Percentiles rank a stretch among this genome's conserved stretches.
phyloP scores from a whole-genome alignment of 2,888 invertebrate genomes.

The Erpobdella octoculata region DNA sequence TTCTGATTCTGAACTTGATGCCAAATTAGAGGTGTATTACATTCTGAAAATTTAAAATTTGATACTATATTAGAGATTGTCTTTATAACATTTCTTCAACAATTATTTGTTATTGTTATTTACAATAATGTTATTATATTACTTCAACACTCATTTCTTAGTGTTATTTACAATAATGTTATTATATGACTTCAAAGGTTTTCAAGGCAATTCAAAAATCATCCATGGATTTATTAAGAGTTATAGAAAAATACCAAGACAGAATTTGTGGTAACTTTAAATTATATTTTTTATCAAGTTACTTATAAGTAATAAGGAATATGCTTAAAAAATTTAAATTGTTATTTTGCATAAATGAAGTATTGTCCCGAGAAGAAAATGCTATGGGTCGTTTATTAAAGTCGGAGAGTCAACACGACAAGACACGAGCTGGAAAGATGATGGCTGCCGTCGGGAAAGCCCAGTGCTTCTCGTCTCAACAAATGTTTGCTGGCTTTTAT shows the following conservation, averaged over 20 bases:
- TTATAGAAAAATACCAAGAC: slow-evolving; percentile 87
- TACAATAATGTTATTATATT: background rate
- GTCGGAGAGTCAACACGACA: slow-evolving; percentile 79
- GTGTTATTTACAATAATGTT: background rate
- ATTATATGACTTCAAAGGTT: slow-evolving; percentile 41
- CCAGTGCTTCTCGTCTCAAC: slow-evolving; percentile 80
- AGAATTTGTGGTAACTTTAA: slow-evolving; percentile 66
- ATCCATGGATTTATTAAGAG: slow-evolving; percentile 74
- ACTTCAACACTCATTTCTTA: background rate
- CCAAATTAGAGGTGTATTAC: slow-evolving; percentile 69
- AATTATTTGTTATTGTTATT: slow-evolving; percentile 5
- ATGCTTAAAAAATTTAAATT: background rate
- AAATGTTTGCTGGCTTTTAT: slow-evolving; percentile 55
- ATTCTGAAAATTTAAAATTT: background rate
- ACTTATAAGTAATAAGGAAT: too few relatives aligned
- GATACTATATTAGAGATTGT: background rate
- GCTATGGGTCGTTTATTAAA: slow-evolving; percentile 86
- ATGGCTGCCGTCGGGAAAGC: slow-evolving; percentile 78
- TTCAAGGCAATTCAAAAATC: slow-evolving; percentile 72
- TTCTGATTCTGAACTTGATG: slow-evolving; percentile 90
- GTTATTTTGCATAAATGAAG: slow-evolving; percentile 50
- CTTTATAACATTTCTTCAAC: background rate
- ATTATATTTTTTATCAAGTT: background rate
- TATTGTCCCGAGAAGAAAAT: slow-evolving; percentile 89
- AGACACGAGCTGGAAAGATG: slow-evolving; percentile 74